Base-by-base conservation (phyloP, 2,113 vertebrate species). In the Lucifuga dentata region DNA sequence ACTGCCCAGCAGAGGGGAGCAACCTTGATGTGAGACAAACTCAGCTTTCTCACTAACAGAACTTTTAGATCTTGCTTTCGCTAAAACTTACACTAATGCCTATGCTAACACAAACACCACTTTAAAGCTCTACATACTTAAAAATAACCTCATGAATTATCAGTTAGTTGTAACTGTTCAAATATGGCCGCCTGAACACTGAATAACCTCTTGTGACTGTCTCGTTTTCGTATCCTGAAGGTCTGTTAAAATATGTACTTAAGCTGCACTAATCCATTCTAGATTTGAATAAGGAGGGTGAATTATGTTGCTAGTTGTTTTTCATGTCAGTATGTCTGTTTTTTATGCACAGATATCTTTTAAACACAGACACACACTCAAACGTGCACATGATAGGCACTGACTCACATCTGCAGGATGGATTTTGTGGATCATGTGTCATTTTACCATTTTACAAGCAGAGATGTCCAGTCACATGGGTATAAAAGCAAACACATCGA, bases 1-100 rank as follows among this genome's bases (percentile, higher is more conserved):
- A 64, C 66, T 76, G 57, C 16, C 88, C 88, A 90, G 83, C 81
- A 91, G 89, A 90, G 86, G 89, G 49, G 78, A 56, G 78, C 66
- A 68, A 77, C 73, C 50, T 81, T 76, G 73, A 65, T 60, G 40
- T 63, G 50, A 51, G 48, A 41, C 40, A 58, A 1, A 33, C 19
- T 46, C 24, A n/a, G n/a, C n/a, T n/a, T n/a, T n/a, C n/a, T n/a
- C n/a, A n/a, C 26, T 15, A 23, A 38, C 19, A 46, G 44, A 24
- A 23, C 11, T 11, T 73, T 15, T 64, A 58, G 48, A 58, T 55
- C 39, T 48, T 2, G 9, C 24, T 3, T 10, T 19, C 8, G 29
- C 66, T 21, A 7, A 35, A 21, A 49, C 40, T 26, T 9, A 33
- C n/a, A 1, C 13, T 44, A 11, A 29, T n/a, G 57, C 5, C 10